A percentile compares a stretch with the other conserved stretches of the same genome.
Evolutionary conservation across 2,797 vertebrate genomes (phyloP).

Genomic region (Orestias chungarensis): DNA sequence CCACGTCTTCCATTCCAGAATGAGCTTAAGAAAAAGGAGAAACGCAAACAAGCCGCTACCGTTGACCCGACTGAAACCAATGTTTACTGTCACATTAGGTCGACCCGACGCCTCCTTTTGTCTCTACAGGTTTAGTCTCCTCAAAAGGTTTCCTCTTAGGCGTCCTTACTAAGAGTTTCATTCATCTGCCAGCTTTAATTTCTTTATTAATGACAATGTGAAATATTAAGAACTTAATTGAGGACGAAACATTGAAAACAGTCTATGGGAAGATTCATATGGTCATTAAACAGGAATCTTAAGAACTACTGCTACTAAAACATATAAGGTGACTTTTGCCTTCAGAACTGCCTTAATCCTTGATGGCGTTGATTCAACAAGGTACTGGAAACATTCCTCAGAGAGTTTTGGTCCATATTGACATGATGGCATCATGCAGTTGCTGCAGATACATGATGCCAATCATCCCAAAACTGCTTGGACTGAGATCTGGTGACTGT

Average conservation of each 20-base stretch:
- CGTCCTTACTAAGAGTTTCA: background rate
- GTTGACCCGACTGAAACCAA: slow-evolving; percentile 67
- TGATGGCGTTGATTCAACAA: no score
- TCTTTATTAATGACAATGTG: background rate
- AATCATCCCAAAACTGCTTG: no score
- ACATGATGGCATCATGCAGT: no score
- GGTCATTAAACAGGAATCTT: background rate
- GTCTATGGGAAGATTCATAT: background rate
- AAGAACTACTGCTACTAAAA: background rate
- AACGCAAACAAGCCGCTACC: slow-evolving; percentile 66
- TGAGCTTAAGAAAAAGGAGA: slow-evolving; percentile 49
- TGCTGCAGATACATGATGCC: no score
- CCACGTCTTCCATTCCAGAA: slow-evolving; percentile 24
- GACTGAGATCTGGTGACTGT: no score
- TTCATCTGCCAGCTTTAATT: background rate
- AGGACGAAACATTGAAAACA: background rate
- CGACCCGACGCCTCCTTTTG: slow-evolving; percentile 35
- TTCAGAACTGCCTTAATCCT: no score
- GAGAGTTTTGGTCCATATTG: no score
- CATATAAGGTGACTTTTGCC: background rate
- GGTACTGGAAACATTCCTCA: no score
- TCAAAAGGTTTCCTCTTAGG: background rate
- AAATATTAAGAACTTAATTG: background rate
- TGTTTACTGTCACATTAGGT: slow-evolving; percentile 76
- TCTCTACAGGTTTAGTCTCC: slow-evolving; percentile 1